Percentiles rank a stretch among this genome's conserved stretches.
These are phyloP conservation scores for Amia ocellicauda DNA, from an alignment of 2,113 vertebrate species.

Conservation along the genomic window DNA sequence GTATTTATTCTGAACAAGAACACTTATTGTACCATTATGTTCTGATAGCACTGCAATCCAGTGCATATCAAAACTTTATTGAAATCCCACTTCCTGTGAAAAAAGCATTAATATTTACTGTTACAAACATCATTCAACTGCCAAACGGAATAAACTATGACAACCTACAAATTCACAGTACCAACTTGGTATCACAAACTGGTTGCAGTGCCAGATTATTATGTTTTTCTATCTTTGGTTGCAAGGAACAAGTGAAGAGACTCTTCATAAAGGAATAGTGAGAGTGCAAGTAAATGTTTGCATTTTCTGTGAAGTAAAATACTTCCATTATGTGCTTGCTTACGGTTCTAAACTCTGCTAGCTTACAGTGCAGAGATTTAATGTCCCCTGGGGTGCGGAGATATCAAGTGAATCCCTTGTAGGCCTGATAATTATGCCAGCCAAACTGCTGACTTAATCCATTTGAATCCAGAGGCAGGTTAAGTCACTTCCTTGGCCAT, in stretches of 20 bases:
- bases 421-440: conserved; percentile 56
- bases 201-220: neutral
- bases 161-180: too few species aligned
- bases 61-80: too few species aligned
- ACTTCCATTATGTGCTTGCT: neutral
- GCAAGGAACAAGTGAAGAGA: too few species aligned
- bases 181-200: neutral
- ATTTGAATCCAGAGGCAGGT: conserved; percentile 68
- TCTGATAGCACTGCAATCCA: too few species aligned
- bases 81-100: too few species aligned
- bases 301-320: neutral
- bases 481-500: conserved; percentile 66
- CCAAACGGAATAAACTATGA: too few species aligned
- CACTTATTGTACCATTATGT: too few species aligned
- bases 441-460: too few species aligned
- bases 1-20: too few species aligned
- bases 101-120: too few species aligned
- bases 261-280: too few species aligned
- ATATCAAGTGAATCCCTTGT: conserved; percentile 46
- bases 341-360: neutral
- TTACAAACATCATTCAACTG: too few species aligned
- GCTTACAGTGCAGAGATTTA: neutral
- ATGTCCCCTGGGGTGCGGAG: conserved; percentile 47
- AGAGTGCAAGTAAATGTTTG: neutral
- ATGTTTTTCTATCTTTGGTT: neutral